Percentiles rank a stretch among this genome's conserved stretches.
Conservation (phyloP, 2,113 vertebrate genomes). For the Phycodurus eques region DNA sequence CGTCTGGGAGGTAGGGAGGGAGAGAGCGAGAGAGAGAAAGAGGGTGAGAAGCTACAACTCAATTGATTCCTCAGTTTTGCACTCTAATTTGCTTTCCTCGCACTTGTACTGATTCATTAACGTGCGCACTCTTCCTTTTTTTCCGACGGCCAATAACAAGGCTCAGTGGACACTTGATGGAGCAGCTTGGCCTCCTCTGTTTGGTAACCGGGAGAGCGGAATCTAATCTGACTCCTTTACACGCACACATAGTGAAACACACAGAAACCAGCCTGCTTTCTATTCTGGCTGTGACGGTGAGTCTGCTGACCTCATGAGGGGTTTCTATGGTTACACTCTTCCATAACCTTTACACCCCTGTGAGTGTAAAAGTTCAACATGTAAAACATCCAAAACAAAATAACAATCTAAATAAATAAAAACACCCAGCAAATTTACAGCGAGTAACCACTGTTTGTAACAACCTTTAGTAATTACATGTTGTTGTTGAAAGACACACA, state of each 20-base stretch:
- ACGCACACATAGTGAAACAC: background rate
- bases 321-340: constrained; percentile 9
- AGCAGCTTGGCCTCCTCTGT: constrained; percentile 43
- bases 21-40: constrained; percentile 21
- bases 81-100: constrained; percentile 62
- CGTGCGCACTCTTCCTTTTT: constrained; percentile 34
- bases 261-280: background rate
- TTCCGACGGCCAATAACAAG: constrained; percentile 47
- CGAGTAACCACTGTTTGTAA: too few species aligned
- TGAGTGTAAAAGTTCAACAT: constrained; percentile 1
- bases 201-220: constrained; percentile 26
- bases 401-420: background rate
- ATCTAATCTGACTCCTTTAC: constrained; percentile 35
- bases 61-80: constrained; percentile 64
- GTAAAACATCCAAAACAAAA: background rate
- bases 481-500: too few species aligned
- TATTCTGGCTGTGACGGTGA: background rate
- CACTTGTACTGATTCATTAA: constrained; percentile 51
- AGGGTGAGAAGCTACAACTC: constrained; percentile 63
- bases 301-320: constrained; percentile 3
- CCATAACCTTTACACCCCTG: constrained; percentile 5
- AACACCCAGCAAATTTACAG: background rate
- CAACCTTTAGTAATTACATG: too few species aligned
- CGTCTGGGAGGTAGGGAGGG: constrained; percentile 28
- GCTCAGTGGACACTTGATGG: constrained; percentile 55